Conservation (phyloP, 2,888 invertebrate species). For the Mythimna albipuncta region DNA sequence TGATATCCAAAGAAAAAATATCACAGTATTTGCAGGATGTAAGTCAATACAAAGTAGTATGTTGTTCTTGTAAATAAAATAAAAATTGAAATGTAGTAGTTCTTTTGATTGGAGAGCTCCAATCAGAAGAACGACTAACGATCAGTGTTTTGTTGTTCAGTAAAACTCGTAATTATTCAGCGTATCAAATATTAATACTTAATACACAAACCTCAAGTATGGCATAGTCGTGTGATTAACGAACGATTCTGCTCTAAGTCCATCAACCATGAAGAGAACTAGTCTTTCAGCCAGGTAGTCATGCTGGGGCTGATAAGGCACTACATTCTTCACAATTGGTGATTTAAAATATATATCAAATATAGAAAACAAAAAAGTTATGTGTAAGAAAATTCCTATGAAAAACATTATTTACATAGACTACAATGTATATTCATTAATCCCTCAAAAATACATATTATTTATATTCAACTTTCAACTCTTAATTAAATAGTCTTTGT, state of each 20-base stretch:
- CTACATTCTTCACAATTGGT: constrained; percentile 94
- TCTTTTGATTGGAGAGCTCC: no score
- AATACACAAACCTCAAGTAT: constrained; percentile 91
- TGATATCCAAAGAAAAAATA: not conserved
- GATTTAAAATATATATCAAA: constrained; percentile 98
- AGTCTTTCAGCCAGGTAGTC: constrained; percentile 93
- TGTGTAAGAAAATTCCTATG: constrained; percentile 92
- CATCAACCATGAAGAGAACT: constrained; percentile 97
- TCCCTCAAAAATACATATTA: no score
- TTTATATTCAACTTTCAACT: no score
- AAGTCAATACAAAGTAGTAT: not conserved
- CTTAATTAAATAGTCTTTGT: no score
- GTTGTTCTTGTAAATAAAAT: not conserved
- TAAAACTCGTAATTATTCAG: not conserved
- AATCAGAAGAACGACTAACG: not conserved
- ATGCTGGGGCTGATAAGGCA: constrained; percentile 86
- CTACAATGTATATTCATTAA: no score
- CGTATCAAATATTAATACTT: not conserved
- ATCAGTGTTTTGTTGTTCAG: not conserved
- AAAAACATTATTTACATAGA: constrained; percentile 76
- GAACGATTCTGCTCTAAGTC: constrained; percentile 96
- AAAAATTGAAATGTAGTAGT: no score
- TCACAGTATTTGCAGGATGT: not conserved
- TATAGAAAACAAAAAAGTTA: constrained; percentile 95
- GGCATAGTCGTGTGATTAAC: constrained; percentile 91